phyloP scores from a whole-genome alignment of 2,113 vertebrate species.

The Misgurnus mizolepis region DNA sequence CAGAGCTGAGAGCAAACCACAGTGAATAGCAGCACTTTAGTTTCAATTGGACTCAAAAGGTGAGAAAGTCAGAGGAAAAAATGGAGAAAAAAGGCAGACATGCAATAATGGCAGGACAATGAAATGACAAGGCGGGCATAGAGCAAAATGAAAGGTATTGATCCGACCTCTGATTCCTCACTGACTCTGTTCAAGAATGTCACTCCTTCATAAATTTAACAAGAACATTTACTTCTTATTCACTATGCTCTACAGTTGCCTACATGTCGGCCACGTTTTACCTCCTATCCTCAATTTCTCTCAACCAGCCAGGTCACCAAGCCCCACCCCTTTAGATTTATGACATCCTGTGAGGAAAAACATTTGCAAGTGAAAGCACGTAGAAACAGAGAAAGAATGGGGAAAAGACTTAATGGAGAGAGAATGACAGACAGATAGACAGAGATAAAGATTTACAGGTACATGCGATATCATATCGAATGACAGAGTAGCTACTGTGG shows the following conservation, averaged over 20 bases:
- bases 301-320: background rate
- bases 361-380: constrained; percentile 34
- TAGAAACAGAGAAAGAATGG: constrained; percentile 7
- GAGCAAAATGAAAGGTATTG: constrained; percentile 51
- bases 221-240: constrained; percentile 30
- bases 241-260: background rate
- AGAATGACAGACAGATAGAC: constrained; percentile 10
- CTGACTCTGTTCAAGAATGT: constrained; percentile 55
- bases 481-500: background rate
- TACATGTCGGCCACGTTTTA: constrained; percentile 16
- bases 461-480: too few species aligned
- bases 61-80: background rate
- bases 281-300: background rate
- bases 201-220: constrained; percentile 40
- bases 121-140: constrained; percentile 35
- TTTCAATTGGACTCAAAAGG: constrained; percentile 17
- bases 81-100: constrained; percentile 47
- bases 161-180: constrained; percentile 37
- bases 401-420: background rate
- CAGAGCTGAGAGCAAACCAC: background rate
- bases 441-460: background rate
- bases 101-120: background rate
- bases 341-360: constrained; percentile 51
- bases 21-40: background rate
- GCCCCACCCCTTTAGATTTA: background rate